Percentiles rank a stretch among this genome's conserved stretches.
These are phyloP conservation scores for Cryptus viduatorius DNA, from an alignment of 2,888 invertebrate genomes.

Conservation along the genomic window DNA sequence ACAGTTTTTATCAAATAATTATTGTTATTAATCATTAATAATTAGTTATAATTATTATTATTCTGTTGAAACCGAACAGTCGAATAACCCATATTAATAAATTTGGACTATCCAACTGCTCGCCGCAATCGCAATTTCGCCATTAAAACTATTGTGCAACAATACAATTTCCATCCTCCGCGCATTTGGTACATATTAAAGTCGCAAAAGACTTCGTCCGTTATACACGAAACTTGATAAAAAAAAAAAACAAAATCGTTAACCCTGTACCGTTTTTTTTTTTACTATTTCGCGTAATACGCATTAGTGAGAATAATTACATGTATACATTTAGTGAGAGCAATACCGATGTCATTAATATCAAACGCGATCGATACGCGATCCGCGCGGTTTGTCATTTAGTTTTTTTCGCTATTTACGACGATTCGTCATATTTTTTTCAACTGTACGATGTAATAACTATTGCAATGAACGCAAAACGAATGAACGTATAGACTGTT, in stretches of 20 bases:
- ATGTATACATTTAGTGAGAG: constrained; percentile 4
- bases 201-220: neutral
- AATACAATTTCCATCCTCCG: neutral
- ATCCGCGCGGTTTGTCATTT: too few species aligned
- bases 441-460: neutral
- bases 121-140: neutral
- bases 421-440: constrained; percentile 14
- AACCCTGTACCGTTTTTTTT: constrained; percentile 33
- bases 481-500: constrained; percentile 21
- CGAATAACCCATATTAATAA: neutral
- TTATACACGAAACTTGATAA: neutral
- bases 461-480: constrained; percentile 44
- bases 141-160: constrained; percentile 1
- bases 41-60: neutral
- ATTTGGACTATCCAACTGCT: neutral
- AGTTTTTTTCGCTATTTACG: neutral
- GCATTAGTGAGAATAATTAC: neutral
- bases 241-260: constrained; percentile 12
- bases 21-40: too few species aligned
- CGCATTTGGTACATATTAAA: neutral
- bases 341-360: neutral
- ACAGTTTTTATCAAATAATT: too few species aligned
- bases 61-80: neutral
- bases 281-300: constrained; percentile 14
- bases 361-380: constrained; percentile 23